Base-by-base conservation (phyloP, 2,797 vertebrate genomes). In the Leptatherina wallacei region DNA sequence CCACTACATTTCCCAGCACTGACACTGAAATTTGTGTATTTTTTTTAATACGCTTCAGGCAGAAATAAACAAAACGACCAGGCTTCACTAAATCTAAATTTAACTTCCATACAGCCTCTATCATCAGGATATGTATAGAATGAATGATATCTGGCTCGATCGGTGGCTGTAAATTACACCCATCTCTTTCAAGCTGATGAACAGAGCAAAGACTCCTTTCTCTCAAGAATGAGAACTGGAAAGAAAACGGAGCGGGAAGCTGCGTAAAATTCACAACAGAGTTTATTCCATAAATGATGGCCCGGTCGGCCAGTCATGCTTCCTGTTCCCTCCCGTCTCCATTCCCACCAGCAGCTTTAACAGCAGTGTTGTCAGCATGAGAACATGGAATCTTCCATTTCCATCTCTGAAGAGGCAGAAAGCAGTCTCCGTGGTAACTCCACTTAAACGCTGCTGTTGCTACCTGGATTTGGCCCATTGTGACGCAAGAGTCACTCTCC, bases 401-500 rank as follows among this genome's bases (percentile, higher is more conserved):
- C 75, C 56, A 75, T 68, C 80, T 66, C 71, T 2, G 20, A 57
- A 51, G 77, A 73, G 32, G 47, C 1, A 2, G 1, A 58, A 61
- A 66, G 38, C 30, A 7, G 79, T 84, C 77, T 66, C 81, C 35
- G 36, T 83, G 78, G 80, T 70, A 81, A 90, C 82, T 16, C 38
- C 78, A 79, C 76, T 73, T 60, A 81, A 79, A 83, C 66, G 54
- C 54, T 36, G 77, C 65, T 55, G 80, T 81, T 83, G 75, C 74
- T 65, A 82, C 75, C 73, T 77, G 61, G 65, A 80, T 78, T 63
- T 12, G 6, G 20, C 44, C 64, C 68, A 4, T n/a, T 13, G 62
- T 88, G 82, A 89, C 30, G 79, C 74, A 84, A 38, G 68, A 76
- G 35, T 65, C 81, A 72, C 75, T 67, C 78, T 81, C 72, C 78